Base-by-base conservation (phyloP, 1,140 invertebrate genomes). In the Heliconius eleuchia region DNA sequence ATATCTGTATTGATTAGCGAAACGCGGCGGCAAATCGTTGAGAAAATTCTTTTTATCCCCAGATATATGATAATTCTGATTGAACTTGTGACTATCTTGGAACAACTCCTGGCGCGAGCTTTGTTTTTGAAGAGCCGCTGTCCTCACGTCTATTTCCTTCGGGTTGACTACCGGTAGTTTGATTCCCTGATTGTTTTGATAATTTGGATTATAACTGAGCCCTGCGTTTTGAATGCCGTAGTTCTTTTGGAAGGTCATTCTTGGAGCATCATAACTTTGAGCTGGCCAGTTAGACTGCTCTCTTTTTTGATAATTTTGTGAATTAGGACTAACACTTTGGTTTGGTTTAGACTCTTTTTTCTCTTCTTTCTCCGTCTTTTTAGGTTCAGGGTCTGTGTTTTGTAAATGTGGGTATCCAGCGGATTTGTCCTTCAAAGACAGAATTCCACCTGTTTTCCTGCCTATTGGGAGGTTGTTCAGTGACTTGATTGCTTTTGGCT, bases 371-470 rank as follows among this genome's bases (percentile, higher is more conserved):
- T 92, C 87, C 11, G 66, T 19, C 79, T 92, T 92, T 37, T 91
- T 94, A 1, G 89, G 84, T 74, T 93, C 90, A 0, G 92, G 87
- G 3, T 92, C 91, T 0, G 90, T 87, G 81, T 95, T 94, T 13
- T 94, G 92, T 1, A 95, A 84, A 76, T 95, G 94, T 13, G 94
- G 94, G 81, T 95, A 95, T 0, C 94, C 94, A 7, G 94, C 94
- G 0, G 94, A 95, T 71, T 95, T 95, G 81, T 95, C 94, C 77
- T 95, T 95, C 1, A 95, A 84, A 1, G 94, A 95, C 37, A 95
- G 90, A 16, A 95, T 95, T 8, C 94, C 94, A 11, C 94, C 94
- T 0, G 94, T 94, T 82, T 95, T 95, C 30, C 92, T 87, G 39
- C 93, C 93, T 1, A 93, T 77, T 2, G 94, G 93, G 0, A 95